These are phyloP conservation scores for Aurelia coerulea DNA, from an alignment of 30 jellyfish, hydroid and myxozoan species.

Conservation along the genomic window DNA sequence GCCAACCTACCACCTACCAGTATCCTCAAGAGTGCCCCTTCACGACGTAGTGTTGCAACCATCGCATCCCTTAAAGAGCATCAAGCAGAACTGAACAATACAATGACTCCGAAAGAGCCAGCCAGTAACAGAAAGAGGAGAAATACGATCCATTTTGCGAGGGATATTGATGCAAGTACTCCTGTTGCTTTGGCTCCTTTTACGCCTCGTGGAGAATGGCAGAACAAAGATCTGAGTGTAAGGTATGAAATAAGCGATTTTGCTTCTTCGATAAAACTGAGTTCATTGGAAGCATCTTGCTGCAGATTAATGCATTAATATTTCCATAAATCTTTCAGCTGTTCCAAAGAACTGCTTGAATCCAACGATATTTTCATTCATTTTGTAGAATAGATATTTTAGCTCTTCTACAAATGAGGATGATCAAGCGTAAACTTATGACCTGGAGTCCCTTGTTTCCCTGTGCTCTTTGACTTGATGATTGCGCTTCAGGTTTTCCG, in stretches of 20 bases:
- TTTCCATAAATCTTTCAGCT: too few species aligned
- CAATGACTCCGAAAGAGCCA: neutral
- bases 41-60: constrained; percentile 9
- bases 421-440: too few species aligned
- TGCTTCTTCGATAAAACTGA: too few species aligned
- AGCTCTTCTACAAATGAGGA: too few species aligned
- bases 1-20: neutral
- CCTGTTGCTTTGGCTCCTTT: constrained; percentile 47
- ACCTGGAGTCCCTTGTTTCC: too few species aligned
- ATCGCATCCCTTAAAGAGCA: neutral
- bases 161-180: neutral
- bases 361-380: too few species aligned
- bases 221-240: constrained; percentile 49
- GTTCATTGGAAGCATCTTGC: too few species aligned
- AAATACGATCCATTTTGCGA: constrained; percentile 22
- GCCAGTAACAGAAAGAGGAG: constrained; percentile 21
- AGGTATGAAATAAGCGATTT: constrained; percentile 16
- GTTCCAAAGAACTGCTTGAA: too few species aligned
- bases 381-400: too few species aligned
- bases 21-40: neutral
- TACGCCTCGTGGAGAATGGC: constrained; percentile 77
- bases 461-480: too few species aligned
- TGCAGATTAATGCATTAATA: too few species aligned
- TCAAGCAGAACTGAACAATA: neutral
- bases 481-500: too few species aligned